Conservation (phyloP, 2,888 invertebrate genomes). For the Orchesellides sinensis region DNA sequence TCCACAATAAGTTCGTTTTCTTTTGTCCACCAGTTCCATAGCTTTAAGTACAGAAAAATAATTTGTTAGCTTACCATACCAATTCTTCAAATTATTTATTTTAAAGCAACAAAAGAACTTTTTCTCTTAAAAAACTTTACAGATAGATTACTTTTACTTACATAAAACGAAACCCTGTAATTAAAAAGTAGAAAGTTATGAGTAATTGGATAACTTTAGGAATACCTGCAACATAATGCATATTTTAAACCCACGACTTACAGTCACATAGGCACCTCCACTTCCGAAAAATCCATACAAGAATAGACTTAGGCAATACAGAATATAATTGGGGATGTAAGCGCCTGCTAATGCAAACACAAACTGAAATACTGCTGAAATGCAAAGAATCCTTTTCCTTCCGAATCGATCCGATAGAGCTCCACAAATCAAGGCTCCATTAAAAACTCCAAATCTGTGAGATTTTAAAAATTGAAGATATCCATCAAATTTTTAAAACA, state of each 20-base stretch:
- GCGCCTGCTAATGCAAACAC: slow-evolving; percentile 35
- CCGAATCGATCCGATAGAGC: slow-evolving; percentile 83
- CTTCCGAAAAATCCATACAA: slow-evolving; percentile 44
- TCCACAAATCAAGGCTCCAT: slow-evolving; percentile 86
- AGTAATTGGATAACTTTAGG: no score
- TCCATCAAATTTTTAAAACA: neutral
- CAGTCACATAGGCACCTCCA: slow-evolving; percentile 5
- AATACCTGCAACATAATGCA: no score
- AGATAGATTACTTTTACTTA: slow-evolving; percentile 63
- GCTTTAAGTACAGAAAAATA: no score
- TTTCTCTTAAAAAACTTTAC: neutral
- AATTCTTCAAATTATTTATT: neutral
- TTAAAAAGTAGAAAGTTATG: slow-evolving; percentile 5
- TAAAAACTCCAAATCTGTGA: slow-evolving; percentile 19
- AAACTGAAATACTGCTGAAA: slow-evolving; percentile 41
- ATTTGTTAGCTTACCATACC: neutral
- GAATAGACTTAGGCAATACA: slow-evolving; percentile 24
- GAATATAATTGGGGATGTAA: slow-evolving; percentile 26
- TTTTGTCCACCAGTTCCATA: slow-evolving; percentile 90
- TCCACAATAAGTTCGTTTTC: slow-evolving; percentile 87
- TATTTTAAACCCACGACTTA: neutral
- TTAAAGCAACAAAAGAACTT: neutral
- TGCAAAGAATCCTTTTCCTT: slow-evolving; percentile 37
- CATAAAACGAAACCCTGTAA: slow-evolving; percentile 78
- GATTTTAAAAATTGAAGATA: no score